phyloP scores from a whole-genome alignment of 2,888 invertebrate genomes.

The Hydrotaea diabolus region DNA sequence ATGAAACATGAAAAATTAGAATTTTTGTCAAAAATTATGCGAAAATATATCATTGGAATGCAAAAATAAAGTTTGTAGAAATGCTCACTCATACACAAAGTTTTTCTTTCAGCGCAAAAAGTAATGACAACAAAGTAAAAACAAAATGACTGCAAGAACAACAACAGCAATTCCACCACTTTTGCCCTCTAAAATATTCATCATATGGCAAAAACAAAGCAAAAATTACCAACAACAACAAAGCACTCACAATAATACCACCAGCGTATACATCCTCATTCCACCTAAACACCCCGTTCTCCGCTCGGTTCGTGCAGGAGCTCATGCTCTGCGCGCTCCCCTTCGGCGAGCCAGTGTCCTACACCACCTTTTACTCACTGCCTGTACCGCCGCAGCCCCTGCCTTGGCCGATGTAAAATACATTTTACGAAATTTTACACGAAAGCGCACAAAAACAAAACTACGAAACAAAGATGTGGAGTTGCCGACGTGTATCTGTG shows the following conservation, averaged over 20 bases:
- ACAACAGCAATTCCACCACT: conserved; percentile 56
- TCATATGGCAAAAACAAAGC: conserved; percentile 40
- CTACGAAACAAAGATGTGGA: neutral
- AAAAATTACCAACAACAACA: neutral
- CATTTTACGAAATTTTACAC: conserved; percentile 9
- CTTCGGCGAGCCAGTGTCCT: neutral
- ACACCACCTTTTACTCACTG: neutral
- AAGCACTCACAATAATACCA: no score
- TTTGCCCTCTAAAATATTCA: conserved; percentile 67
- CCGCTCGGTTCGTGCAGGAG: neutral
- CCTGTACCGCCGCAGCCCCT: neutral
- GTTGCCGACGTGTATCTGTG: conserved; percentile 1
- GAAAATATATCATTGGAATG: no score
- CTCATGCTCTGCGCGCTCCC: neutral
- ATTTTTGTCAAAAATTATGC: no score
- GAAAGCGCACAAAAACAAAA: neutral
- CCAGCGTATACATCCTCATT: neutral
- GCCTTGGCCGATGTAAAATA: neutral
- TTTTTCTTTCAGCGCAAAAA: neutral
- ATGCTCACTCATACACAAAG: no score
- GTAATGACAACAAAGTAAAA: conserved; percentile 17
- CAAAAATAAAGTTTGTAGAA: no score
- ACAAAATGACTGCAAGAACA: conserved; percentile 11
- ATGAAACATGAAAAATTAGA: no score
- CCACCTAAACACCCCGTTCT: neutral